These are phyloP conservation scores for Puntigrus tetrazona DNA, from an alignment of 2,113 vertebrate species.

Conservation along the genomic window DNA sequence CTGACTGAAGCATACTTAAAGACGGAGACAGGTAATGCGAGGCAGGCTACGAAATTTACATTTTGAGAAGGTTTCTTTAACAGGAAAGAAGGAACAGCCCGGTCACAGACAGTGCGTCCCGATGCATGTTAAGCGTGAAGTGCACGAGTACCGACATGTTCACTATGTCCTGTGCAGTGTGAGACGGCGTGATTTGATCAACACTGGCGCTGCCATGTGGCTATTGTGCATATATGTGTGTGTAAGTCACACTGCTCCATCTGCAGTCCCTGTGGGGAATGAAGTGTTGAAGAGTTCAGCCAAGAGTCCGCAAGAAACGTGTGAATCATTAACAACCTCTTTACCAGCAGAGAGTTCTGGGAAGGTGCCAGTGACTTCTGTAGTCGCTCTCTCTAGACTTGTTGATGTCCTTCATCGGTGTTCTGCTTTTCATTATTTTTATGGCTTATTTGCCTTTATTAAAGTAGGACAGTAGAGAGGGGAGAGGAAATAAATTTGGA, in stretches of 20 bases:
- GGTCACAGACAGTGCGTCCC: neutral
- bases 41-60: neutral
- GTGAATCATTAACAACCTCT: slow-evolving; percentile 52
- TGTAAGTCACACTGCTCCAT: neutral
- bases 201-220: neutral
- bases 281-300: slow-evolving; percentile 10
- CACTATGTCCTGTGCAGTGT: neutral
- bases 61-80: neutral
- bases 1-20: neutral
- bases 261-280: slow-evolving; percentile 36
- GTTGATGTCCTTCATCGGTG: neutral
- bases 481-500: neutral
- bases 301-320: slow-evolving; percentile 42
- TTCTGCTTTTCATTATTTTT: neutral
- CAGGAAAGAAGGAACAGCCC: neutral
- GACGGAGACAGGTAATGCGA: neutral
- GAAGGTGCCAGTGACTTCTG: slow-evolving; percentile 15
- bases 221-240: slow-evolving; percentile 1
- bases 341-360: slow-evolving; percentile 28
- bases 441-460: neutral
- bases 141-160: neutral
- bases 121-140: slow-evolving; percentile 2
- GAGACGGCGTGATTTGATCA: neutral
- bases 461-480: slow-evolving; percentile 3
- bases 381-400: neutral